Evolutionary conservation across 1,140 invertebrate species (phyloP), one percentile per base, ranked within the genome.

Genomic region (Mya arenaria): DNA sequence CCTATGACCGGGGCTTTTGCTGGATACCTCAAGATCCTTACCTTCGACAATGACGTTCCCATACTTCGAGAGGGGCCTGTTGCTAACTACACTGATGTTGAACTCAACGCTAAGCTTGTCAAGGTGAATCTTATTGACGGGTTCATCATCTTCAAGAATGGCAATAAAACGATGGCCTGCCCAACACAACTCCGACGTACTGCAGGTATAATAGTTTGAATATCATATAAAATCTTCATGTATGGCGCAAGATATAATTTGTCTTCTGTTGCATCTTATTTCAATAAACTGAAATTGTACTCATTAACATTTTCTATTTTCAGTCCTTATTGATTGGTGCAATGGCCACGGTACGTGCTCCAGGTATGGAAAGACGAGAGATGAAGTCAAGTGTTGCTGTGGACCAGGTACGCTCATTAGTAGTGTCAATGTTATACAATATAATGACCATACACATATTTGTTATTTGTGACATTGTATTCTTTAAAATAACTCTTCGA

Each of bases 271-370:
- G 44, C 10, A 13, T 13, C n/a, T 48, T 48, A 13, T 48, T n/a
- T 48, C 10, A 48, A 48, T 48, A 48, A 48, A 48, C 44, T 48
- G 10, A 48, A 48, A 48, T 13, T 48, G 44, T 48, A 48, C n/a
- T 48, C n/a, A n/a, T n/a, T 13, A 8, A 23, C 30, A 23, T 28
- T n/a, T n/a, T n/a, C n/a, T n/a, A n/a, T n/a, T n/a, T n/a, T n/a
- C n/a, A 68, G 75, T 79, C 34, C 32, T 32, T 56, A 30, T 39
- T 2, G 44, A 69, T 15, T 80, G 77, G 77, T 80, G 77, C 62
- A 80, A 30, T 62, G 65, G 77, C 23, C 77, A 80, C 36, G 77
- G 77, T 23, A 69, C 44, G 0, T 80, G 77, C 62, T 80, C 69
- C 66, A 58, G 77, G 44, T 41, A 58, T 48, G 52, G 52, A 3